Conservation (phyloP, 2,113 vertebrate species). For the Pavo muticus region DNA sequence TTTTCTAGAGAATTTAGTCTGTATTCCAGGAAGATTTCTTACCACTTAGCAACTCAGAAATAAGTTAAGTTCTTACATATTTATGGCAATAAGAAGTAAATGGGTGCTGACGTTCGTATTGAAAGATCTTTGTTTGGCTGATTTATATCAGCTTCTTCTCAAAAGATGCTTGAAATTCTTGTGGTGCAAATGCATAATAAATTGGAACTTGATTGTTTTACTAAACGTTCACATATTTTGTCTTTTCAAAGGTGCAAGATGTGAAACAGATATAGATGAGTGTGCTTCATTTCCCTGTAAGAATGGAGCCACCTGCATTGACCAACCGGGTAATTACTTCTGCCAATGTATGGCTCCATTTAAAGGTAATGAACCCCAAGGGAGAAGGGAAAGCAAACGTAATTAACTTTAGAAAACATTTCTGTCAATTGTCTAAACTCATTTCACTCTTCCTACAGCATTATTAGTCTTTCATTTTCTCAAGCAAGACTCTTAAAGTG, state of each 20-base stretch:
- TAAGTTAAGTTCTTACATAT: neutral
- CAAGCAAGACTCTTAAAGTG: slow-evolving; percentile 44
- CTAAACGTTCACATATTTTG: slow-evolving; percentile 37
- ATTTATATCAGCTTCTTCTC: neutral
- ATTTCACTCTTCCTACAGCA: slow-evolving; percentile 73
- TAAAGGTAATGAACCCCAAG: slow-evolving; percentile 90
- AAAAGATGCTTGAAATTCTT: neutral
- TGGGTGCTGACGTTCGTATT: slow-evolving; percentile 1
- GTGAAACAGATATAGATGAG: slow-evolving; percentile 82
- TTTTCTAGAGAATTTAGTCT: slow-evolving; percentile 16
- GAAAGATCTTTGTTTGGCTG: neutral
- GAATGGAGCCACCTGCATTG: slow-evolving; percentile 85
- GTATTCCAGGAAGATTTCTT: slow-evolving; percentile 10
- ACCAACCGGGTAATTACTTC: slow-evolving; percentile 89
- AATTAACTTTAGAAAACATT: slow-evolving; percentile 88
- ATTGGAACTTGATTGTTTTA: slow-evolving; percentile 10
- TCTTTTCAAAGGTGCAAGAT: slow-evolving; percentile 75
- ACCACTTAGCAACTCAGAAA: slow-evolving; percentile 14
- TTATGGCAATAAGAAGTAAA: slow-evolving; percentile 37
- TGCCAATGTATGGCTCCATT: slow-evolving; percentile 87
- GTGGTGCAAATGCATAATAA: slow-evolving; percentile 16
- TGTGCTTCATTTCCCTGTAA: slow-evolving; percentile 83
- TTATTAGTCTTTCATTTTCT: slow-evolving; percentile 77
- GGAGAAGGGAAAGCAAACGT: slow-evolving; percentile 83
- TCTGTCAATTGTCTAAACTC: slow-evolving; percentile 84